Percentiles rank a stretch among this genome's conserved stretches.
phyloP scores from a whole-genome alignment of 2,888 invertebrate genomes.

The Synanthedon andrenaeformis region DNA sequence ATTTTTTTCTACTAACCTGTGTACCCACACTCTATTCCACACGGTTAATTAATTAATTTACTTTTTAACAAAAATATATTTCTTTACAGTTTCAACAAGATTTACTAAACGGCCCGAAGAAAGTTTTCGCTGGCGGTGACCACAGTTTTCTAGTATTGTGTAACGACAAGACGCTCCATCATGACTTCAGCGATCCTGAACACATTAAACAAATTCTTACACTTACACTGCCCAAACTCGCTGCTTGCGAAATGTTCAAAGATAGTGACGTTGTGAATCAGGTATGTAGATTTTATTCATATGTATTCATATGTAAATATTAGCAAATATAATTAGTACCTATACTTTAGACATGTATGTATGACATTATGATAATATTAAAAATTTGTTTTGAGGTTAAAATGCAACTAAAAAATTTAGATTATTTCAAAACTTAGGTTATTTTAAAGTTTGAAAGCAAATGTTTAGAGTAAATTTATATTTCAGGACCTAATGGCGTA shows the following conservation, averaged over 20 bases:
- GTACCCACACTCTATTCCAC: no score
- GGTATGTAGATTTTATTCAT: constrained; percentile 21
- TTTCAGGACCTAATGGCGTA: constrained; percentile 73
- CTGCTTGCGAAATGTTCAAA: constrained; percentile 72
- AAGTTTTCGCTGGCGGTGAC: constrained; percentile 87
- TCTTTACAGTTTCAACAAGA: constrained; percentile 44
- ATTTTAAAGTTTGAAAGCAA: no score
- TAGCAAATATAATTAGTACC: background rate
- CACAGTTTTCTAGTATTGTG: constrained; percentile 84
- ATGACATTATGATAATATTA: no score
- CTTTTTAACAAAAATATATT: no score
- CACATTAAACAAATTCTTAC: constrained; percentile 75
- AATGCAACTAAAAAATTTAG: no score
- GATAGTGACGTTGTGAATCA: constrained; percentile 76
- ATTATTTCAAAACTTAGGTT: no score
- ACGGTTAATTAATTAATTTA: no score
- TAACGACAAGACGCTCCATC: constrained; percentile 45
- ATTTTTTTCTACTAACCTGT: no score
- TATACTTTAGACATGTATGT: background rate
- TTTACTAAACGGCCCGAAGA: constrained; percentile 55
- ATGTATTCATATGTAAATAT: background rate
- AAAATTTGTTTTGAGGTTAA: no score
- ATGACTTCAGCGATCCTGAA: constrained; percentile 74
- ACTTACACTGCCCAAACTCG: constrained; percentile 70
- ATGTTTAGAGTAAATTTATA: no score